Percentiles rank a stretch among this genome's conserved stretches.
Evolutionary conservation across 2,797 vertebrate species (phyloP).

Genomic region (Rhinophrynus dorsalis): DNA sequence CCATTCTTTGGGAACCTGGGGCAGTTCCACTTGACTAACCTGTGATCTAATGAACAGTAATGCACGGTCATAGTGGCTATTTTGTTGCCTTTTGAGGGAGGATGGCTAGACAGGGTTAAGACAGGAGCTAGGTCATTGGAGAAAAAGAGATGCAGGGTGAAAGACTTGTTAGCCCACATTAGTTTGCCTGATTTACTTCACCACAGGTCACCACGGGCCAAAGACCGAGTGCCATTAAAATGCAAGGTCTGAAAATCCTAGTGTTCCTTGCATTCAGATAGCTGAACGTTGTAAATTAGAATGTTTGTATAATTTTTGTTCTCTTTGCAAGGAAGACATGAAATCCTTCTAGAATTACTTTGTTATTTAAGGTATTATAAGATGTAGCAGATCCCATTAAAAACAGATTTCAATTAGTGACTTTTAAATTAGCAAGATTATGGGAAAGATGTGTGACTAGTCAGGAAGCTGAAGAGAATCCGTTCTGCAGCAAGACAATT

Average conservation of each 20-base stretch:
- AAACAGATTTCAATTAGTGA: constrained; percentile 58
- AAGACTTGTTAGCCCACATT: constrained; percentile 72
- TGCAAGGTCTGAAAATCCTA: constrained; percentile 64
- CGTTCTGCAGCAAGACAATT: too few species aligned
- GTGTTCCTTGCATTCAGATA: constrained; percentile 63
- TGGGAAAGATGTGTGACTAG: too few species aligned
- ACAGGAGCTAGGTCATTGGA: constrained; percentile 63
- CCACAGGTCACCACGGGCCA: constrained; percentile 68
- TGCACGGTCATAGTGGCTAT: constrained; percentile 69
- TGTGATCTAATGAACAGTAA: constrained; percentile 78
- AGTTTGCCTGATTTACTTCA: constrained; percentile 74
- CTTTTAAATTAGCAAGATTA: too few species aligned
- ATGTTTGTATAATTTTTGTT: constrained; percentile 57
- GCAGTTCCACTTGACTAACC: constrained; percentile 82
- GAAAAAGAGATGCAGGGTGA: constrained; percentile 66
- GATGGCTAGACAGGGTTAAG: constrained; percentile 67
- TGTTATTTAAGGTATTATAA: constrained; percentile 51
- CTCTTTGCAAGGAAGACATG: constrained; percentile 48
- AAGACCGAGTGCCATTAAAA: constrained; percentile 63
- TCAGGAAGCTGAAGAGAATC: too few species aligned
- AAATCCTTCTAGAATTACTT: constrained; percentile 44
- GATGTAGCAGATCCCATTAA: constrained; percentile 55
- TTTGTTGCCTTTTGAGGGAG: constrained; percentile 70
- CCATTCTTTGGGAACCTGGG: constrained; percentile 73
- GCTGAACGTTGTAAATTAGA: constrained; percentile 59